A percentile compares a stretch with the other conserved stretches of the same genome.
Evolutionary conservation across 2,888 invertebrate species (phyloP).

Genomic region (Metallyticus violacea): DNA sequence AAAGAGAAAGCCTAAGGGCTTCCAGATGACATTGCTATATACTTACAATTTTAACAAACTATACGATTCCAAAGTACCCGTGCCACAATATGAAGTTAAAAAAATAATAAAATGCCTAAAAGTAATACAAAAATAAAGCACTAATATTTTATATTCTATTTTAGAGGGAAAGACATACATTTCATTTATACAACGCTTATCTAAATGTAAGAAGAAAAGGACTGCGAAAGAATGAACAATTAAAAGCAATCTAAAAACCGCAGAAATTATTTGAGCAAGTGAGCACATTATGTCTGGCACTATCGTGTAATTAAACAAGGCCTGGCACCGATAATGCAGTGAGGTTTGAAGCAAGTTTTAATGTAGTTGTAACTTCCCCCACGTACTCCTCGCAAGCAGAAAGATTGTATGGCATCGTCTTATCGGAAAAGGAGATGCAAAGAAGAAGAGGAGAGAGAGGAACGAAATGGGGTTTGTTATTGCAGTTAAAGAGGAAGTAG

Average conservation of each 20-base stretch:
- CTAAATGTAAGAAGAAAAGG: not conserved
- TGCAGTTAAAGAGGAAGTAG: not conserved
- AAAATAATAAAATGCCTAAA: not conserved
- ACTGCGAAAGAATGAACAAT: not conserved
- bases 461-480: not conserved
- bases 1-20: no score
- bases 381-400: not conserved
- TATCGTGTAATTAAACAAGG: not conserved
- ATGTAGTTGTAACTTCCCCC: not conserved
- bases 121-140: not conserved
- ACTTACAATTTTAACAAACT: no score
- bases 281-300: not conserved
- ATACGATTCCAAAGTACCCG: no score
- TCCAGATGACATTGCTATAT: no score
- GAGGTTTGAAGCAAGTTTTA: not conserved
- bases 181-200: not conserved
- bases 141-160: not conserved
- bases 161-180: not conserved
- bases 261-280: not conserved
- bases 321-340: not conserved
- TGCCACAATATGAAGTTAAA: not conserved
- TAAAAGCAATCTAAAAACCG: not conserved
- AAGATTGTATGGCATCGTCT: not conserved
- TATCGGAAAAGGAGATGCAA: not conserved
- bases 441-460: not conserved